Conservation (phyloP, 2,888 invertebrate genomes). For the Fragum whitleyi region DNA sequence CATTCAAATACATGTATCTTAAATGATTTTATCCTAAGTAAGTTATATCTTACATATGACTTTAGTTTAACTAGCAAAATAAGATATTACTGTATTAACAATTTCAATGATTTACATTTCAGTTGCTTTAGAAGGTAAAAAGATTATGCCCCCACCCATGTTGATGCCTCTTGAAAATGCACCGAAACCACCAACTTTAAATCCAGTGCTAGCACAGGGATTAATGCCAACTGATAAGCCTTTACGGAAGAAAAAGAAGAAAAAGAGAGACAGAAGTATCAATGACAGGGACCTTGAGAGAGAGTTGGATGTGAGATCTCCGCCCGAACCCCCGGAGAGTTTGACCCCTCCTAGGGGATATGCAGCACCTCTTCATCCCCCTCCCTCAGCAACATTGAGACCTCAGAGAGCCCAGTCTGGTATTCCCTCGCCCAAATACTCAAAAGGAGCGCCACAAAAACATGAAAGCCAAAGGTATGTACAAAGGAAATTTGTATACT, state of each 20-base stretch:
- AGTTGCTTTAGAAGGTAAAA: conserved; percentile 78
- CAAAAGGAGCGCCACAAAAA: conserved; percentile 73
- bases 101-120: too few relatives aligned
- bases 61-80: too few relatives aligned
- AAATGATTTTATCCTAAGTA: too few relatives aligned
- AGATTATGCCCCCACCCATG: conserved; percentile 79
- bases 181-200: conserved; percentile 73
- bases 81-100: too few relatives aligned
- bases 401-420: conserved; percentile 72
- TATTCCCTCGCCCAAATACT: conserved; percentile 73
- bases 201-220: conserved; percentile 37
- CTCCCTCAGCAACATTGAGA: conserved; percentile 69
- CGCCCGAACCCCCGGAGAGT: conserved; percentile 71
- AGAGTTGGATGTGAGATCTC: conserved; percentile 70
- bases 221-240: conserved; percentile 39
- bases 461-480: conserved; percentile 64
- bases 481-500: background rate
- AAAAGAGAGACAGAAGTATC: conserved; percentile 63
- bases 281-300: conserved; percentile 61
- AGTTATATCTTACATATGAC: too few relatives aligned
- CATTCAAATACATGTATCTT: too few relatives aligned
- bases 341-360: conserved; percentile 77
- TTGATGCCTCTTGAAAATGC: conserved; percentile 80
- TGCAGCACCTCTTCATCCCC: conserved; percentile 80
- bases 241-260: conserved; percentile 68